Conservation (phyloP, 2,888 invertebrate genomes). For the Dromius quadrimaculatus region DNA sequence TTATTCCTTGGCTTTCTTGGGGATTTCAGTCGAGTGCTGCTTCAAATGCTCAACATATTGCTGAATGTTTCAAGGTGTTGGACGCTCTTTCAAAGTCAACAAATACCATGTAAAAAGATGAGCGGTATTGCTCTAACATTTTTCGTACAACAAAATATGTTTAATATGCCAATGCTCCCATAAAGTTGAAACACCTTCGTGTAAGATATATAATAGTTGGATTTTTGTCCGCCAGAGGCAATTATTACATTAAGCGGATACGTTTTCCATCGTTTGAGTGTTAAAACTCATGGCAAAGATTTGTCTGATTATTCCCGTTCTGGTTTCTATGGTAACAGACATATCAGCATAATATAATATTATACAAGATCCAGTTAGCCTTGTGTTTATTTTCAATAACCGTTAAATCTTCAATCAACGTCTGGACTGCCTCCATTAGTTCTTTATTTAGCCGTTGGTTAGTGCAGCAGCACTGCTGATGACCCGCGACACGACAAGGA, state of each 20-base stretch:
- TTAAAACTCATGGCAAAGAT: constrained; percentile 17
- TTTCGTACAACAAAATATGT: too few species aligned
- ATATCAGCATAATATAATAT: constrained; percentile 50
- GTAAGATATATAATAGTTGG: constrained; percentile 41
- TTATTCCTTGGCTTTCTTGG: too few species aligned
- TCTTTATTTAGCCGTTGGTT: constrained; percentile 41
- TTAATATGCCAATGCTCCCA: too few species aligned
- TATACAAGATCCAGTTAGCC: constrained; percentile 51
- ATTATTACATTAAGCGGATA: constrained; percentile 43
- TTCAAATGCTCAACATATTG: too few species aligned
- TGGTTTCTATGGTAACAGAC: constrained; percentile 42
- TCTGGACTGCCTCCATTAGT: constrained; percentile 39
- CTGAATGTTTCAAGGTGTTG: too few species aligned
- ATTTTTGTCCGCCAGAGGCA: constrained; percentile 41
- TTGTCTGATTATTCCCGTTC: constrained; percentile 27
- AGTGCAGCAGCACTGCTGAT: constrained; percentile 31
- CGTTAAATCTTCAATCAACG: constrained; percentile 50
- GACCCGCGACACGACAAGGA: constrained; percentile 7
- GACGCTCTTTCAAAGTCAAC: too few species aligned
- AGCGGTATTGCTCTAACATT: too few species aligned
- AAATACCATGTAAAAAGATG: too few species aligned
- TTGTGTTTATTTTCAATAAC: constrained; percentile 51
- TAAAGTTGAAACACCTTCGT: too few species aligned
- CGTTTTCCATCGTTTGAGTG: constrained; percentile 13
- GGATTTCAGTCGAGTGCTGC: too few species aligned